phyloP scores from a whole-genome alignment of 1,140 invertebrate species.

The Drosophila paulistorum region DNA sequence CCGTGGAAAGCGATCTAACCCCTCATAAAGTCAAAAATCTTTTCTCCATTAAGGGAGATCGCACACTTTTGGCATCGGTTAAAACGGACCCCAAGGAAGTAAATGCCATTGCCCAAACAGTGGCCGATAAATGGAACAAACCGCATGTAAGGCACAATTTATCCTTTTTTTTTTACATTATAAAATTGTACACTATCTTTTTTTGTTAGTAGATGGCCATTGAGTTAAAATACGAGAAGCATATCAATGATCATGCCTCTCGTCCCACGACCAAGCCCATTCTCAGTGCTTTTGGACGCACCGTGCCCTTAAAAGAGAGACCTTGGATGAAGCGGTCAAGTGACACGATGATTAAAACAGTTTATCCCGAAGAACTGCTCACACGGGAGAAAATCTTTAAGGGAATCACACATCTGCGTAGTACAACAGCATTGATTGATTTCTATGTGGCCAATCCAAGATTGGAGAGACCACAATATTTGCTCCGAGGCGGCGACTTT shows the following conservation, averaged over 20 bases:
- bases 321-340: slow-evolving; percentile 62
- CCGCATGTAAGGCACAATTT: slow-evolving; percentile 56
- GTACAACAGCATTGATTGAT: slow-evolving; percentile 66
- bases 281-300: slow-evolving; percentile 74
- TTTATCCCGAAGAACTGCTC: slow-evolving; percentile 73
- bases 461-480: slow-evolving; percentile 61
- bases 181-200: no score
- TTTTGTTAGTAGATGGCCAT: slow-evolving; percentile 65
- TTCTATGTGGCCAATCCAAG: slow-evolving; percentile 67
- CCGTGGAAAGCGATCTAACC: slow-evolving; percentile 64
- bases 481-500: slow-evolving; percentile 65
- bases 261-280: slow-evolving; percentile 47
- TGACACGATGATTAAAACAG: slow-evolving; percentile 63
- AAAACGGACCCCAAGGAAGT: slow-evolving; percentile 80
- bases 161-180: no score
- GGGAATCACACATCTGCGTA: slow-evolving; percentile 75
- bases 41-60: slow-evolving; percentile 78
- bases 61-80: slow-evolving; percentile 69
- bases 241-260: slow-evolving; percentile 62
- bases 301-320: slow-evolving; percentile 67
- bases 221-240: slow-evolving; percentile 75
- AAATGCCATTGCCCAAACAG: slow-evolving; percentile 75
- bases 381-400: slow-evolving; percentile 75
- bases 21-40: slow-evolving; percentile 74
- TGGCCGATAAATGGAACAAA: slow-evolving; percentile 79